A percentile compares a stretch with the other conserved stretches of the same genome.
phyloP scores from a whole-genome alignment of 1,140 invertebrate genomes.

The Triops longicaudatus region DNA sequence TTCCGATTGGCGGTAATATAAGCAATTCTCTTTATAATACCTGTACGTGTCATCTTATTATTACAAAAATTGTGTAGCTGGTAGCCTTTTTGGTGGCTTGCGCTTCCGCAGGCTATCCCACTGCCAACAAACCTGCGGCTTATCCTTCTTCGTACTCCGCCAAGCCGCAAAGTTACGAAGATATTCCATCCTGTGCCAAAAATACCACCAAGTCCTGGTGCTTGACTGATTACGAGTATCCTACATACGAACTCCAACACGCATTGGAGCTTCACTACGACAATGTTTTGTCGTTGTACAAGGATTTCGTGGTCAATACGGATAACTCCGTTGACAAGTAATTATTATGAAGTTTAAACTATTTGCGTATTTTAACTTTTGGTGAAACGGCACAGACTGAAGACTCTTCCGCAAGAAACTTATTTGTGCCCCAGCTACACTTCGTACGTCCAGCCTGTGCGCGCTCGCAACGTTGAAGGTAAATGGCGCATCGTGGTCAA shows the following conservation, averaged over 20 bases:
- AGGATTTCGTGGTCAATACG: constrained; percentile 32
- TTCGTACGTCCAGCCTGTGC: constrained; percentile 34
- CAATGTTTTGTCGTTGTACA: constrained; percentile 32
- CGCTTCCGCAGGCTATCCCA: neutral
- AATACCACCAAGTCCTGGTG: constrained; percentile 35
- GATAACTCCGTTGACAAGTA: constrained; percentile 32
- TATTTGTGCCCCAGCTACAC: constrained; percentile 33
- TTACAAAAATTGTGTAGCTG: neutral
- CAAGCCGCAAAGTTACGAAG: constrained; percentile 13
- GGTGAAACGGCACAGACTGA: no score
- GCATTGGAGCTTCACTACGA: constrained; percentile 32
- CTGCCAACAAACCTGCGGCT: neutral
- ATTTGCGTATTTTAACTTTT: neutral
- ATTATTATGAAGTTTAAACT: neutral
- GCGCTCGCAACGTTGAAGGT: constrained; percentile 35
- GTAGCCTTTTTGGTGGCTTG: neutral
- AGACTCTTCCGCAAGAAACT: constrained; percentile 32
- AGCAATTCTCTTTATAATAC: neutral
- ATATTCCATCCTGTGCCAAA: constrained; percentile 32
- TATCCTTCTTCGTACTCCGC: neutral
- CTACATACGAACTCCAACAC: constrained; percentile 30
- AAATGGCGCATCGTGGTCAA: constrained; percentile 37
- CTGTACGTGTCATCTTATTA: neutral
- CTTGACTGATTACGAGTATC: constrained; percentile 34
- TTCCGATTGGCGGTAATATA: neutral